Evolutionary conservation across 2,797 vertebrate genomes (phyloP).

Genomic region (Macroramphosus scolopax): DNA sequence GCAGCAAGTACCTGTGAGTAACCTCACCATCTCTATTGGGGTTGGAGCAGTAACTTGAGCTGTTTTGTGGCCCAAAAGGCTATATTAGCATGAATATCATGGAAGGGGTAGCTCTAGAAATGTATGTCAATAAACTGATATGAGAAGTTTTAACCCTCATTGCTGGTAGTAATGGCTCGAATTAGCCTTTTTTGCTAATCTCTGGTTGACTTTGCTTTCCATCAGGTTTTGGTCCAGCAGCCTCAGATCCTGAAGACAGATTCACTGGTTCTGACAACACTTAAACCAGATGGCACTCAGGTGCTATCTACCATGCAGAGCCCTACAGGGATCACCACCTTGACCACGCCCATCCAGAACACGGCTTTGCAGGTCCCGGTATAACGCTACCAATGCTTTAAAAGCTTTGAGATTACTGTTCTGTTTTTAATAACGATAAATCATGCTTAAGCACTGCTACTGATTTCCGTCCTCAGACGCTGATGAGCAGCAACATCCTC

Average conservation of each 20-base stretch:
- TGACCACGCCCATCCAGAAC: constrained; percentile 90
- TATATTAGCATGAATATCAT: too few relatives aligned
- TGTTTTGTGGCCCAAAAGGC: background rate
- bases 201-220: constrained; percentile 4
- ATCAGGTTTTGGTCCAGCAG: constrained; percentile 92
- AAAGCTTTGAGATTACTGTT: too few relatives aligned
- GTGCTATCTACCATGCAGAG: constrained; percentile 92
- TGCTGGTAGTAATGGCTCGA: too few relatives aligned
- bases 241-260: constrained; percentile 98
- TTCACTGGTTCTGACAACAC: constrained; percentile 91
- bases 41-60: too few relatives aligned
- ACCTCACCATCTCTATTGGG: background rate
- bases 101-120: too few relatives aligned
- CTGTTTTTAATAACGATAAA: too few relatives aligned
- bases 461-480: constrained; percentile 74
- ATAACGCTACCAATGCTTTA: background rate
- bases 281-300: constrained; percentile 91
- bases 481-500: constrained; percentile 92
- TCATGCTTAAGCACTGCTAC: too few relatives aligned
- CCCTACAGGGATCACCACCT: constrained; percentile 86
- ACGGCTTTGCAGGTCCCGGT: constrained; percentile 89
- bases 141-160: too few relatives aligned
- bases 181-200: too few relatives aligned
- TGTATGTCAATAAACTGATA: too few relatives aligned
- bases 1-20: constrained; percentile 84